Percentiles rank a stretch among this genome's conserved stretches.
These are phyloP conservation scores for Steinernema carpocapsae DNA, from an alignment of 2,888 invertebrate species.

Conservation along the genomic window DNA sequence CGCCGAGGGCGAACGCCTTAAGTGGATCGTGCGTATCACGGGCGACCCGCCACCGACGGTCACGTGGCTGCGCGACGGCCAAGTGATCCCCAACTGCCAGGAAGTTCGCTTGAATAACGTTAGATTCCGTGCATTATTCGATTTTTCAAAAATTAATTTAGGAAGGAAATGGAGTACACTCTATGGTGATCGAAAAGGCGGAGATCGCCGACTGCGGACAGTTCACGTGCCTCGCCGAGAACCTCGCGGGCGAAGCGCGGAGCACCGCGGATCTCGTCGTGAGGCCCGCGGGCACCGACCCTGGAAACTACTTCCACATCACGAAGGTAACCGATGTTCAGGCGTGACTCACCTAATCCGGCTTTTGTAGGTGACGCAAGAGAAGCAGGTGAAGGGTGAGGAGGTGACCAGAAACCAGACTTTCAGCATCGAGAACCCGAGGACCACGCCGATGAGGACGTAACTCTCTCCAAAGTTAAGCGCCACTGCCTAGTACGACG, in stretches of 20 bases:
- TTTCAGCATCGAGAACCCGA: conserved; percentile 43
- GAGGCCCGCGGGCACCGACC: conserved; percentile 57
- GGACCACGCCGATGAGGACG: conserved; percentile 40
- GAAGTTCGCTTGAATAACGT: conserved; percentile 66
- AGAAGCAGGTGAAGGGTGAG: conserved; percentile 56
- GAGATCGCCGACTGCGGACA: conserved; percentile 97
- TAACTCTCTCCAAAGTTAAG: neutral
- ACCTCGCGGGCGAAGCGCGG: conserved; percentile 84
- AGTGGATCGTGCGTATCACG: conserved; percentile 75
- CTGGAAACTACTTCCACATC: conserved; percentile 67
- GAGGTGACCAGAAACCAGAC: conserved; percentile 45
- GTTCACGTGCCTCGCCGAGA: conserved; percentile 89
- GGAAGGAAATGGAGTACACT: conserved; percentile 71
- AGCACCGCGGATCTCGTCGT: conserved; percentile 79
- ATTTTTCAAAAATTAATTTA: conserved; percentile 42
- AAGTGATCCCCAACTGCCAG: conserved; percentile 69
- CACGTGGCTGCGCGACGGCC: conserved; percentile 80
- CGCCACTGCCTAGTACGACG: conserved; percentile 18
- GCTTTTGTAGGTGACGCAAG: conserved; percentile 58
- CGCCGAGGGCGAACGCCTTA: conserved; percentile 61
- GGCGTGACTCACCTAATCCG: neutral
- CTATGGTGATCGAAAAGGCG: conserved; percentile 84
- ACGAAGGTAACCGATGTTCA: conserved; percentile 49
- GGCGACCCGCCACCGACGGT: conserved; percentile 94
- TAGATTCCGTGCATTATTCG: conserved; percentile 17